Percentiles rank a stretch among this genome's conserved stretches.
These are phyloP conservation scores for Erythrocercus mccallii DNA, from an alignment of 2,113 vertebrate species.

Conservation along the genomic window DNA sequence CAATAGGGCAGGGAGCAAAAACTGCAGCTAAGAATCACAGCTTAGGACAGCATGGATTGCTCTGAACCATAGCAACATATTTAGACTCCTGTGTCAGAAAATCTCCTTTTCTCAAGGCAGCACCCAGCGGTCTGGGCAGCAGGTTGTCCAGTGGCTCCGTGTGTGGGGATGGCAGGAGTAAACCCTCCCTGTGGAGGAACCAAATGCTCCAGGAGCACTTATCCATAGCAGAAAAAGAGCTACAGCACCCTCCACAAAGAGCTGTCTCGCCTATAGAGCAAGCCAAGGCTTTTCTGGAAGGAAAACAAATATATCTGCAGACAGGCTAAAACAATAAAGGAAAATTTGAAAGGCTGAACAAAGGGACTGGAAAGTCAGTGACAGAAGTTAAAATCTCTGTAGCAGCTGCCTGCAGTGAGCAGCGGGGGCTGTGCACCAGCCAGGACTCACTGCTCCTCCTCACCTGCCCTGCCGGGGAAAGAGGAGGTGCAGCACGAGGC, in stretches of 20 bases:
- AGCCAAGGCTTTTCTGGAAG: not conserved
- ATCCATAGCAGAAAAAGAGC: not conserved
- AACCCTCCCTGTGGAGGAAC: not conserved
- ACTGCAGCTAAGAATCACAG: not conserved
- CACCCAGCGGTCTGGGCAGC: not conserved
- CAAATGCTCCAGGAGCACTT: not conserved
- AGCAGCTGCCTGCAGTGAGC: not conserved
- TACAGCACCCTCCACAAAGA: not conserved
- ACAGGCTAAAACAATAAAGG: slow-evolving; percentile 21
- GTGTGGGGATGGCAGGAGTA: not conserved
- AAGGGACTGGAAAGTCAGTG: not conserved
- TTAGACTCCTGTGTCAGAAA: not conserved
- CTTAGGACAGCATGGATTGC: not conserved
- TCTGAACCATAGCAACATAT: not conserved
- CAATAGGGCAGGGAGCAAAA: slow-evolving; percentile 42
- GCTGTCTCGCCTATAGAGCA: slow-evolving; percentile 6
- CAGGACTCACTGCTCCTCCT: not conserved
- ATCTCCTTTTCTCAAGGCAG: not conserved
- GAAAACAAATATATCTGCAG: not conserved
- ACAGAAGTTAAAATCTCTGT: not conserved
- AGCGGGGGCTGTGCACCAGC: not conserved
- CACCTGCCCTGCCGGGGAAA: not conserved
- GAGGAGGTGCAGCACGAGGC: not conserved
- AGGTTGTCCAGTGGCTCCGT: not conserved
- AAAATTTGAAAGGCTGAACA: slow-evolving; percentile 6